Conservation (phyloP, 2,113 vertebrate genomes). For the Ptyas mucosa region DNA sequence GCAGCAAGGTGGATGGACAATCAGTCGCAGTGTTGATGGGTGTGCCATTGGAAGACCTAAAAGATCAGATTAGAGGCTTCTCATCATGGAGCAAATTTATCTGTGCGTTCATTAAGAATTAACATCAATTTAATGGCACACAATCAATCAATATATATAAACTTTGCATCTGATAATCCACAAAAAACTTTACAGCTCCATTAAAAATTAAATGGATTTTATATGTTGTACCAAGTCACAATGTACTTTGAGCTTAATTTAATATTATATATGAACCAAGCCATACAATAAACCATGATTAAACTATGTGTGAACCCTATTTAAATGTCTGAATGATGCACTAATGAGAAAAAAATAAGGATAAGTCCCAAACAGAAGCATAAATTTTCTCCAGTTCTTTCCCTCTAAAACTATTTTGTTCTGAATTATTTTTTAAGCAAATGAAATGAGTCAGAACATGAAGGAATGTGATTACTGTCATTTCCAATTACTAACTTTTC, state of each 20-base stretch:
- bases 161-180: background rate
- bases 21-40: background rate
- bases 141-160: background rate
- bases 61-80: background rate
- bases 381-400: background rate
- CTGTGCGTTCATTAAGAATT: background rate
- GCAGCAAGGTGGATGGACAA: background rate
- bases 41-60: background rate
- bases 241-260: background rate
- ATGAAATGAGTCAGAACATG: constrained; percentile 20
- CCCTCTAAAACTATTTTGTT: constrained; percentile 10
- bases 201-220: background rate
- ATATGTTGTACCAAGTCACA: background rate
- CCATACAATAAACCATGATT: background rate
- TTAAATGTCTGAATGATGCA: background rate
- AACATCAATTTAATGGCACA: background rate
- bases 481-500: constrained; percentile 26
- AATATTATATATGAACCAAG: background rate
- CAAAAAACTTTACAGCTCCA: background rate
- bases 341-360: background rate
- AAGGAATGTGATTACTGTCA: constrained; percentile 4
- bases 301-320: background rate
- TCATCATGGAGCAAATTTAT: background rate
- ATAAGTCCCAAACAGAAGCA: background rate
- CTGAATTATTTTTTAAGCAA: background rate